These are phyloP conservation scores for Cantharis lateralis DNA, from an alignment of 2,888 invertebrate genomes.

Conservation along the genomic window DNA sequence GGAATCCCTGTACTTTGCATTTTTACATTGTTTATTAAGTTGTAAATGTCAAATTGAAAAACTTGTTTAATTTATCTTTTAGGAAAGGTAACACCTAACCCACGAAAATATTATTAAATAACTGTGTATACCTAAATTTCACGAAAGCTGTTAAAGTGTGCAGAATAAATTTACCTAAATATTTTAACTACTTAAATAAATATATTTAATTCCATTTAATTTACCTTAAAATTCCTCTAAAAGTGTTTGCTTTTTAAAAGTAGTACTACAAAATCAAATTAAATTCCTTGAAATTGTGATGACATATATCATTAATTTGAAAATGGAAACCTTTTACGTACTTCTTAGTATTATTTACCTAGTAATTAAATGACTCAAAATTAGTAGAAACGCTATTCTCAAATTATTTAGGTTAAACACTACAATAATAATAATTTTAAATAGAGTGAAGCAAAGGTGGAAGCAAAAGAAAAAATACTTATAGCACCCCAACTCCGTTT, in stretches of 20 bases:
- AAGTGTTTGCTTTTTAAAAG: neutral
- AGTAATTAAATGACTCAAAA: neutral
- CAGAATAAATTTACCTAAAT: constrained; percentile 3
- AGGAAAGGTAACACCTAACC: neutral
- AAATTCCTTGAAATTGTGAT: neutral
- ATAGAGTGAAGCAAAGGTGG: neutral
- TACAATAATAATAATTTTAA: neutral
- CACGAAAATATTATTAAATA: neutral
- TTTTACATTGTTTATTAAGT: neutral
- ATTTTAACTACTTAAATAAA: constrained; percentile 1
- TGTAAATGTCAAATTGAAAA: neutral
- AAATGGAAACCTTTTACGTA: neutral
- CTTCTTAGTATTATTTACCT: neutral
- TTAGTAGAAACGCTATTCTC: neutral
- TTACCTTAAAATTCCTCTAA: neutral
- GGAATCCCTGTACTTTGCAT: neutral
- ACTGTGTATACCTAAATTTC: neutral
- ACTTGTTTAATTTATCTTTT: neutral
- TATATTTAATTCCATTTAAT: constrained; percentile 1
- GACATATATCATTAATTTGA: neutral
- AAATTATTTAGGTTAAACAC: neutral
- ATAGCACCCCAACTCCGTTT: neutral
- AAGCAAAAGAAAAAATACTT: neutral
- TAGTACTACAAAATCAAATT: neutral
- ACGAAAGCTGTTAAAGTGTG: neutral